Percentiles rank a stretch among this genome's conserved stretches.
Evolutionary conservation across 2,888 invertebrate species (phyloP).

Genomic region (Polietes domitor): DNA sequence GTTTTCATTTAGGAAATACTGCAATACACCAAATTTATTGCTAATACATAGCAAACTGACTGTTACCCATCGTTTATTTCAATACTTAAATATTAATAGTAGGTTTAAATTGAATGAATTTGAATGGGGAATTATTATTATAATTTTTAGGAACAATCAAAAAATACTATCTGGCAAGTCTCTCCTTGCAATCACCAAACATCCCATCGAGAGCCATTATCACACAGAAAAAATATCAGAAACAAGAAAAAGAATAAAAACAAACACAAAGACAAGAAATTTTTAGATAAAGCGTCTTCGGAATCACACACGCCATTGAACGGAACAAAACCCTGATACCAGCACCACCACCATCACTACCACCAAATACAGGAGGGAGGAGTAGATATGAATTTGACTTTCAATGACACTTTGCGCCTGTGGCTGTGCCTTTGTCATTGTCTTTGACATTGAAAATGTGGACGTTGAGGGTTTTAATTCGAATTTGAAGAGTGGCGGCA

Average conservation of each 20-base stretch:
- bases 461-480: background rate
- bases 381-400: background rate
- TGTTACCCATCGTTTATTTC: no score
- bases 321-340: no score
- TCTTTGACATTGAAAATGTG: background rate
- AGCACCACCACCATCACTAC: background rate
- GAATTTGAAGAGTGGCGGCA: background rate
- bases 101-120: no score
- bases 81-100: no score
- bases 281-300: background rate
- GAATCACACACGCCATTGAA: no score
- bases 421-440: background rate
- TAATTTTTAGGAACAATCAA: no score
- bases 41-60: no score
- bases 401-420: slow-evolving; percentile 4
- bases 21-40: no score
- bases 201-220: background rate
- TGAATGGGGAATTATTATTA: no score
- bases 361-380: no score
- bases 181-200: background rate
- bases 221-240: background rate
- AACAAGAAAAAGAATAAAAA: background rate
- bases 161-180: no score
- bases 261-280: background rate
- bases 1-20: no score